Evolutionary conservation across 2,888 invertebrate genomes (phyloP).

Genomic region (Eulithis prunata): DNA sequence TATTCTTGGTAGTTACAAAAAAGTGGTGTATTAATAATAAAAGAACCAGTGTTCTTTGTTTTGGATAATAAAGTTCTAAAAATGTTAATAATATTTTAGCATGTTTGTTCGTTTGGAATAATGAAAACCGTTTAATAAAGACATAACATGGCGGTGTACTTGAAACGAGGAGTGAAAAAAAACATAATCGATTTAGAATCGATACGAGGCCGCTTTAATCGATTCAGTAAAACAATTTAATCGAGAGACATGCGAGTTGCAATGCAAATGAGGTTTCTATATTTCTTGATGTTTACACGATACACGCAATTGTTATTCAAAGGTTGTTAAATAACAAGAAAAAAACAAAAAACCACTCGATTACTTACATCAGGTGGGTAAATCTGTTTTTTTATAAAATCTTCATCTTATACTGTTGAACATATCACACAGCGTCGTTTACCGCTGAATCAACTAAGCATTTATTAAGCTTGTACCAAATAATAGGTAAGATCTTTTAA

Average conservation of each 20-base stretch:
- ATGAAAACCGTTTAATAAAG: constrained; percentile 62
- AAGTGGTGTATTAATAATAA: too few species aligned
- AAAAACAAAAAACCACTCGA: not conserved
- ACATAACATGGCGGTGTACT: constrained; percentile 64
- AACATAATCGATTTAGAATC: constrained; percentile 67
- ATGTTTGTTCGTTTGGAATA: constrained; percentile 1
- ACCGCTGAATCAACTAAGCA: too few species aligned
- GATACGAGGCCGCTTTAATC: constrained; percentile 74
- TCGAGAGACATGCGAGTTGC: constrained; percentile 64
- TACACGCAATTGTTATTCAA: constrained; percentile 18
- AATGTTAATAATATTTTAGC: too few species aligned
- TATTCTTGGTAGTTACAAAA: too few species aligned
- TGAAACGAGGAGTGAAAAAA: constrained; percentile 63
- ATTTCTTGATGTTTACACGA: constrained; percentile 34
- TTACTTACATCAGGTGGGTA: too few species aligned
- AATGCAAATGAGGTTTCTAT: constrained; percentile 70
- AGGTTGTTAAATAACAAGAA: constrained; percentile 4
- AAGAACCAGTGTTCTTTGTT: too few species aligned
- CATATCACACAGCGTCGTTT: too few species aligned
- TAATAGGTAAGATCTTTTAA: too few species aligned
- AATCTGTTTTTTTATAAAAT: too few species aligned
- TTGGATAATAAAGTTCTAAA: too few species aligned
- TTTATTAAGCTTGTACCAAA: too few species aligned
- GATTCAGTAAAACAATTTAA: constrained; percentile 80
- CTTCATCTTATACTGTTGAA: too few species aligned